phyloP scores from a whole-genome alignment of 2,113 vertebrate genomes.

The Gopherus evgoodei region DNA sequence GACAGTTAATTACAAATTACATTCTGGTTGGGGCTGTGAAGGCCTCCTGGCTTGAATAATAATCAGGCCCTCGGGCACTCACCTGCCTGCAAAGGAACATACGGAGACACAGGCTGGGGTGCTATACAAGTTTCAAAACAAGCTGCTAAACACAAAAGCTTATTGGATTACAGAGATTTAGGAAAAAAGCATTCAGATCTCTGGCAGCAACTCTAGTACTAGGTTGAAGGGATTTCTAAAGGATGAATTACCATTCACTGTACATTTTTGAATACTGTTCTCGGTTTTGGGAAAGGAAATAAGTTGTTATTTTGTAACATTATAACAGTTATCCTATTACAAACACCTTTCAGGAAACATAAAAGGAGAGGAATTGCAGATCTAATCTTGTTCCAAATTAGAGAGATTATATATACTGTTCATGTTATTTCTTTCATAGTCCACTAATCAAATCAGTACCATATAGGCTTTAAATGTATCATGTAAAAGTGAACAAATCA shows the following conservation, averaged over 20 bases:
- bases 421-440: not conserved
- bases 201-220: slow-evolving; percentile 69
- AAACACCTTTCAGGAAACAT: fast-evolving
- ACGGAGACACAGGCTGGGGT: slow-evolving; percentile 80
- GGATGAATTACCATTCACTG: slow-evolving; percentile 54
- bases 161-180: slow-evolving; percentile 91
- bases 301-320: not conserved
- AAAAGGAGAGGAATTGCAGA: not conserved
- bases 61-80: slow-evolving; percentile 86
- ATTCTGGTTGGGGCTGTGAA: slow-evolving; percentile 81
- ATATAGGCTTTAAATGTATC: not conserved
- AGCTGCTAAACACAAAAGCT: slow-evolving; percentile 88
- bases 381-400: slow-evolving; percentile 16
- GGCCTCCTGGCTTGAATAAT: slow-evolving; percentile 84
- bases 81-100: slow-evolving; percentile 84
- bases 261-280: slow-evolving; percentile 47
- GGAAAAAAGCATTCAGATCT: slow-evolving; percentile 80
- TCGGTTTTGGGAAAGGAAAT: slow-evolving; percentile 12
- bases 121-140: slow-evolving; percentile 86
- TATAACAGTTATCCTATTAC: not conserved
- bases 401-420: not conserved
- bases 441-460: not conserved
- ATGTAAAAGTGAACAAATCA: not conserved
- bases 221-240: slow-evolving; percentile 71
- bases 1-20: slow-evolving; percentile 92